These are phyloP conservation scores for Stomatorhinus ivindoensis DNA, from an alignment of 2,113 vertebrate genomes.

Conservation along the genomic window DNA sequence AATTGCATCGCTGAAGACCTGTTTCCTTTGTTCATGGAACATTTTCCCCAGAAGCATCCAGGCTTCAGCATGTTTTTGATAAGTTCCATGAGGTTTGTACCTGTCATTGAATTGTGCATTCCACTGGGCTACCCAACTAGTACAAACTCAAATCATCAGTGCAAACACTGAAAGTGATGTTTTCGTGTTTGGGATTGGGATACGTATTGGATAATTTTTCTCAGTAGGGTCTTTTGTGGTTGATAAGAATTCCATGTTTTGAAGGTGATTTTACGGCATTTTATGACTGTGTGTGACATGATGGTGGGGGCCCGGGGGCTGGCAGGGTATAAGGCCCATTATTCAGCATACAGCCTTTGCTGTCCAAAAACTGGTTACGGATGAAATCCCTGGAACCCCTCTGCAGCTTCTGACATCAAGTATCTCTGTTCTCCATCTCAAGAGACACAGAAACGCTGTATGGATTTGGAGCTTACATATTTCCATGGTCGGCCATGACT, in stretches of 20 bases:
- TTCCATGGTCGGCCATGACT: neutral
- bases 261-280: neutral
- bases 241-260: neutral
- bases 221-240: neutral
- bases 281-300: neutral
- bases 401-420: neutral
- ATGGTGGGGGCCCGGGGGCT: neutral
- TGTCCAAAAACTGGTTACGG: neutral
- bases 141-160: neutral
- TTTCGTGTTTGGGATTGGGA: neutral
- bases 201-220: neutral
- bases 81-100: neutral
- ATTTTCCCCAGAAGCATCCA: neutral
- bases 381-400: neutral
- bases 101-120: neutral
- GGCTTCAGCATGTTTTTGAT: neutral
- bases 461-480: neutral
- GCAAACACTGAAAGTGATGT: neutral
- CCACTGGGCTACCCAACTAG: neutral
- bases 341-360: neutral
- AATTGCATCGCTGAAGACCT: neutral
- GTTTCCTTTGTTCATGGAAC: neutral
- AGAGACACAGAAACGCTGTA: neutral
- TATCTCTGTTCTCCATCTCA: neutral
- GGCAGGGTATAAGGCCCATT: neutral